Evolutionary conservation across 2,113 vertebrate species (phyloP).

Genomic region (Mixornis gularis): DNA sequence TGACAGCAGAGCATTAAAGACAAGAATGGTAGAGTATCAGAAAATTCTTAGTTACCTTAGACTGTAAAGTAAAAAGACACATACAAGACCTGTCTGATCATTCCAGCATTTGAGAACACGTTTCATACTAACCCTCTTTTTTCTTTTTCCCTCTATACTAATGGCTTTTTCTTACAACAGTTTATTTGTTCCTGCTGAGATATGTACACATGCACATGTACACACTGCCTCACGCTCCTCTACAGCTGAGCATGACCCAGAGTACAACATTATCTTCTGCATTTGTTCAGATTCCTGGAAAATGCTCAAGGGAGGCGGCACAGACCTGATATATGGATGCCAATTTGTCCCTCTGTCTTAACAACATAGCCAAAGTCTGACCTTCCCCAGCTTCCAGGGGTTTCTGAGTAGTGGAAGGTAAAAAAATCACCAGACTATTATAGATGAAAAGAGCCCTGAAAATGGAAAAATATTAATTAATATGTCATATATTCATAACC

Average conservation of each 20-base stretch:
- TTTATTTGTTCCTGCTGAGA: background rate
- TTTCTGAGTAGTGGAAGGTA: background rate
- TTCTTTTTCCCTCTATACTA: background rate
- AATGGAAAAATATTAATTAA: conserved; percentile 12
- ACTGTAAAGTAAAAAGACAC: background rate
- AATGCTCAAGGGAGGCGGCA: background rate
- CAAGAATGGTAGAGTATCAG: background rate
- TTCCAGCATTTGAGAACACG: background rate
- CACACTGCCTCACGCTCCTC: background rate
- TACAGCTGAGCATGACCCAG: background rate
- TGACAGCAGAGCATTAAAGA: background rate
- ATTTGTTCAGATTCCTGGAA: background rate
- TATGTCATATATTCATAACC: background rate
- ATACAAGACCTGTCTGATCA: background rate
- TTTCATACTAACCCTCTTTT: background rate
- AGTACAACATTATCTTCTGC: background rate
- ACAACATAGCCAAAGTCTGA: background rate
- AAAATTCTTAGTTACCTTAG: background rate
- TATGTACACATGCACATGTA: background rate
- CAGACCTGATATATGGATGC: background rate
- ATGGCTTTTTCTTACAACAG: background rate
- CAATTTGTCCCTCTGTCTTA: conserved; percentile 31
- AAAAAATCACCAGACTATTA: background rate
- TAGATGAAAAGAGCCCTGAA: background rate
- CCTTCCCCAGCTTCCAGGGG: background rate